Conservation (phyloP, 2,113 vertebrate species). For the Aphyosemion australe region DNA sequence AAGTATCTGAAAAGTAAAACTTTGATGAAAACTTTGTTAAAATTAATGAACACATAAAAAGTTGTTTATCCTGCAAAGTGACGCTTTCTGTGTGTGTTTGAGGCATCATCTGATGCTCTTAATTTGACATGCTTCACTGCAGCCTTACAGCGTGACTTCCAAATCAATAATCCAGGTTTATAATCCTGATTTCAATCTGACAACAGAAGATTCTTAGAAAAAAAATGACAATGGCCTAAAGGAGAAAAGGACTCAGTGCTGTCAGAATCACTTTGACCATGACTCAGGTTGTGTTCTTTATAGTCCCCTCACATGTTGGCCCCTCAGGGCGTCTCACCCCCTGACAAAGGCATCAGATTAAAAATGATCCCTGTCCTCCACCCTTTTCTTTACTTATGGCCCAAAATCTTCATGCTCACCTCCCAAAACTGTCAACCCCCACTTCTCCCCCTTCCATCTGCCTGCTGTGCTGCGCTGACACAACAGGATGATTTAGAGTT, state of each 20-base stretch:
- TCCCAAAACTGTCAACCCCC: conserved; percentile 3
- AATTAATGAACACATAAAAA: too few species aligned
- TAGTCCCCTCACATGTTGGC: conserved; percentile 5
- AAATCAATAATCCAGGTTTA: too few species aligned
- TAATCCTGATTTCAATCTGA: too few species aligned
- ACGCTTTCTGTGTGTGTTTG: too few species aligned
- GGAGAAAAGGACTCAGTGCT: not conserved
- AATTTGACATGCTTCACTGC: too few species aligned
- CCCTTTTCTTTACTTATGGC: conserved; percentile 25
- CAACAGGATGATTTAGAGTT: conserved; percentile 49
- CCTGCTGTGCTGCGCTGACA: conserved; percentile 33
- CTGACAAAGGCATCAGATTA: conserved; percentile 9
- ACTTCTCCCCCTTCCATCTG: not conserved
- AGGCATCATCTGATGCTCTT: too few species aligned
- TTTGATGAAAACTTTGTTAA: too few species aligned
- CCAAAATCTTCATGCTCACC: conserved; percentile 43
- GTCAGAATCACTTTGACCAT: conserved; percentile 27
- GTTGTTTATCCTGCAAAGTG: too few species aligned
- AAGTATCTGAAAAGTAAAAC: too few species aligned
- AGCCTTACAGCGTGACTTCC: too few species aligned
- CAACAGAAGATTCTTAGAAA: too few species aligned
- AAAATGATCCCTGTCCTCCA: conserved; percentile 26
- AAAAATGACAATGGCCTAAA: too few species aligned
- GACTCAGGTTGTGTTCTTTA: conserved; percentile 9
- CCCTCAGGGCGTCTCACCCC: conserved; percentile 5